Evolutionary conservation across 2,888 invertebrate species (phyloP), one percentile per base, ranked within the genome.

Genomic region (Acanthosepion esculentum): DNA sequence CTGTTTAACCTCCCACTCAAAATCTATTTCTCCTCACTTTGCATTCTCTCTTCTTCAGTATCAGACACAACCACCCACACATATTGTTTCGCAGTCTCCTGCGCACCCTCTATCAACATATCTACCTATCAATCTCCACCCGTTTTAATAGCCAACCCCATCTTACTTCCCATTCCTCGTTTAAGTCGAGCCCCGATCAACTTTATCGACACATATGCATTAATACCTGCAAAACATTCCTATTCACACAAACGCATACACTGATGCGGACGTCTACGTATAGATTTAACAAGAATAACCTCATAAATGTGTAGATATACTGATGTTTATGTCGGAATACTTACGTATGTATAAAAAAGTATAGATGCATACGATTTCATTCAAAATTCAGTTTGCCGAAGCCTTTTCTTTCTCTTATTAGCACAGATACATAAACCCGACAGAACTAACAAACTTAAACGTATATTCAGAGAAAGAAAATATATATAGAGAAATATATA

Each of bases 51-150:
- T 33, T 78, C 4, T 78, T 78, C 78, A 78, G 78, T 78, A n/a
- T 78, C 78, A 78, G 78, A 33, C 78, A 33, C 78, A 78, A n/a
- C 78, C 78, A 78, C 78, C 78, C 78, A 78, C 78, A 78, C 78
- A 78, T 78, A 78, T 78, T 78, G 78, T 78, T 78, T 78, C 33
- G 78, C 78, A 78, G 78, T 78, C n/a, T 78, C 78, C 78, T 18
- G 78, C 78, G 33, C 48, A 15, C 92, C 29, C 26, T 48, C 48
- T 20, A 50, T 18, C 92, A 48, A 26, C 92, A 48, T 92, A 48
- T 92, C 41, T 92, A 41, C 48, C 92, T 48, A 92, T 26, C 92
- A 48, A 26, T 48, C 48, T 33, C 50, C 7, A 48, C 92, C 48
- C 48, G 23, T 23, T 26, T 23, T 20, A 92, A 92, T 48, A 48